phyloP scores from a whole-genome alignment of 2,797 vertebrate genomes.

The Anas acuta region DNA sequence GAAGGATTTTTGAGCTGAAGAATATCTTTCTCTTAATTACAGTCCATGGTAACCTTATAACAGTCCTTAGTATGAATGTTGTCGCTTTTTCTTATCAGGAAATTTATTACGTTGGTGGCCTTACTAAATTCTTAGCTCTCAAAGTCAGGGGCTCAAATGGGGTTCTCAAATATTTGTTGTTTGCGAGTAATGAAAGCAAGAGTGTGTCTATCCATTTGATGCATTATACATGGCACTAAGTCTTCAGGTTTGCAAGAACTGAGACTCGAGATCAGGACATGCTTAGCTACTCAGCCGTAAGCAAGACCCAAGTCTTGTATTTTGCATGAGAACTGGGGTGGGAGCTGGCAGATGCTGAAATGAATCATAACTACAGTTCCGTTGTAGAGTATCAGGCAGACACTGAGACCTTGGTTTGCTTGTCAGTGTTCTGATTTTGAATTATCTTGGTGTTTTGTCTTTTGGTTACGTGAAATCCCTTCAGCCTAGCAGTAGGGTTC shows the following conservation, averaged over 20 bases:
- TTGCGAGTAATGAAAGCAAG: neutral
- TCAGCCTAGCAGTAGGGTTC: neutral
- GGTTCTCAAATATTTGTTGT: neutral
- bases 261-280: neutral
- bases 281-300: neutral
- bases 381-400: neutral
- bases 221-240: neutral
- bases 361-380: neutral
- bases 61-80: neutral
- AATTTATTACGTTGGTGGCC: neutral
- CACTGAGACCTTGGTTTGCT: neutral
- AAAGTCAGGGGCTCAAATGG: neutral
- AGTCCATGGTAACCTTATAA: neutral
- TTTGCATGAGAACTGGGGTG: neutral
- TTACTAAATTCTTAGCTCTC: neutral
- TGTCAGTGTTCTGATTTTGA: neutral
- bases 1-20: neutral
- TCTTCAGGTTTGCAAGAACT: neutral
- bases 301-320: neutral
- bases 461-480: neutral
- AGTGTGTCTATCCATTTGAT: neutral
- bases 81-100: neutral
- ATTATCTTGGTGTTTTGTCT: neutral
- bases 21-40: neutral
- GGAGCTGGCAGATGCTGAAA: neutral